phyloP scores from a whole-genome alignment of 2,797 vertebrate genomes.

The Enteromius thamalakanensis region DNA sequence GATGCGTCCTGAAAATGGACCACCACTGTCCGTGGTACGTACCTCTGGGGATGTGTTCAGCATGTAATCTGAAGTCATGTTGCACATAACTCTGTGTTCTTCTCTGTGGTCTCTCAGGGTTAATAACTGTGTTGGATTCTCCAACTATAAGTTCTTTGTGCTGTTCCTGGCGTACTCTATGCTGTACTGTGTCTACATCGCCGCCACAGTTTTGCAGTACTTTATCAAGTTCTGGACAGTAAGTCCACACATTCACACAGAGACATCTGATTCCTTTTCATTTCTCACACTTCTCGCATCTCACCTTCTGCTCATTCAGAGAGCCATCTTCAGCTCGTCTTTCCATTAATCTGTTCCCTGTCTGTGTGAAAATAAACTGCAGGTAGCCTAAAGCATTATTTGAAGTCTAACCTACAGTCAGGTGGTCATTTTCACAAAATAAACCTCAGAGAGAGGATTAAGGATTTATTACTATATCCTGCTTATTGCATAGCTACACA shows the following conservation, averaged over 20 bases:
- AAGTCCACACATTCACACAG: constrained; percentile 70
- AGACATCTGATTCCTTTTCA: constrained; percentile 3
- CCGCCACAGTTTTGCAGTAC: constrained; percentile 91
- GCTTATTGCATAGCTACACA: not conserved
- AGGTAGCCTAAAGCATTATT: not conserved
- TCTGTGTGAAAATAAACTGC: not conserved
- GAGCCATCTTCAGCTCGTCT: constrained; percentile 2
- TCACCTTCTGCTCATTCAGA: not conserved
- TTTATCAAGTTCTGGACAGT: constrained; percentile 99
- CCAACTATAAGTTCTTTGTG: constrained; percentile 98
- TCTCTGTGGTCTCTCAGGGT: constrained; percentile 78
- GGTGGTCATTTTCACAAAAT: not conserved
- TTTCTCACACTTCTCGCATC: constrained; percentile 1
- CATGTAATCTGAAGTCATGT: not conserved
- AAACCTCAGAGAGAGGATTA: not conserved
- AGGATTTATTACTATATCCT: not conserved
- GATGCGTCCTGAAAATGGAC: constrained; percentile 98
- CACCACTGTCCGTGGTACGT: constrained; percentile 97
- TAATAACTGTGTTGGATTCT: constrained; percentile 99
- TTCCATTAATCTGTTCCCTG: not conserved
- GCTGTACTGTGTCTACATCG: constrained; percentile 92
- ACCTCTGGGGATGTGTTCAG: not conserved
- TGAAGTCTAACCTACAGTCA: not conserved
- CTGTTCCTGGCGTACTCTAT: constrained; percentile 93
- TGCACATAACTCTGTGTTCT: not conserved